These are phyloP conservation scores for Trachymyrmex cornetzi DNA, from an alignment of 1,140 invertebrate genomes.

Conservation along the genomic window DNA sequence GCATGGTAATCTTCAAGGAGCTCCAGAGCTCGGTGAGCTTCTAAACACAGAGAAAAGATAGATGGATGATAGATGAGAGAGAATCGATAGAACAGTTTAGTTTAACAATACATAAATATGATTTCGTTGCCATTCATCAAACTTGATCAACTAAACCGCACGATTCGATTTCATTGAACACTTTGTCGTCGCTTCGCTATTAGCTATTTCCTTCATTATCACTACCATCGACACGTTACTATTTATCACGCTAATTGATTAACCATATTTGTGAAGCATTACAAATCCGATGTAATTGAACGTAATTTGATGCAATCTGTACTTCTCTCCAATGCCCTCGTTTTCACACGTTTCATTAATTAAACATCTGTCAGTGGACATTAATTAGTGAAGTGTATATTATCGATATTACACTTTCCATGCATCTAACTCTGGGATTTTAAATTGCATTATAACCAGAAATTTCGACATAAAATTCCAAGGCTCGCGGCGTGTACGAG, in stretches of 20 bases:
- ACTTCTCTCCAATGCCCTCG: neutral
- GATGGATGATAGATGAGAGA: slow-evolving; percentile 9
- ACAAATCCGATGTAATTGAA: slow-evolving; percentile 37
- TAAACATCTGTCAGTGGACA: slow-evolving; percentile 26
- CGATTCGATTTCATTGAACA: slow-evolving; percentile 1
- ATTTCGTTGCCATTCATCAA: neutral
- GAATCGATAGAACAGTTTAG: neutral
- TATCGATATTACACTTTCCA: slow-evolving; percentile 40
- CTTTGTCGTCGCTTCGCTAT: neutral
- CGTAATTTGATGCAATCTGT: slow-evolving; percentile 24
- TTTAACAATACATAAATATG: neutral
- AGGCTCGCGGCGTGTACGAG: neutral
- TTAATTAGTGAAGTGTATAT: slow-evolving; percentile 35
- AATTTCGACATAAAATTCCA: slow-evolving; percentile 33
- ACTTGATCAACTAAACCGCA: neutral
- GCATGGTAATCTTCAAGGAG: slow-evolving; percentile 98
- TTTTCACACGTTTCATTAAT: slow-evolving; percentile 51
- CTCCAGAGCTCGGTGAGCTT: slow-evolving; percentile 98
- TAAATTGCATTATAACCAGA: slow-evolving; percentile 3
- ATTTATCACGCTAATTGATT: slow-evolving; percentile 49
- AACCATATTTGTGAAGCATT: slow-evolving; percentile 38
- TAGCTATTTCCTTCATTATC: slow-evolving; percentile 46
- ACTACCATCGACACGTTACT: slow-evolving; percentile 3
- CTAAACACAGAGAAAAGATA: slow-evolving; percentile 87
- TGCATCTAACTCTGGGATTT: neutral